Conservation (phyloP, 2,113 vertebrate species). For the Zosterops borbonicus region DNA sequence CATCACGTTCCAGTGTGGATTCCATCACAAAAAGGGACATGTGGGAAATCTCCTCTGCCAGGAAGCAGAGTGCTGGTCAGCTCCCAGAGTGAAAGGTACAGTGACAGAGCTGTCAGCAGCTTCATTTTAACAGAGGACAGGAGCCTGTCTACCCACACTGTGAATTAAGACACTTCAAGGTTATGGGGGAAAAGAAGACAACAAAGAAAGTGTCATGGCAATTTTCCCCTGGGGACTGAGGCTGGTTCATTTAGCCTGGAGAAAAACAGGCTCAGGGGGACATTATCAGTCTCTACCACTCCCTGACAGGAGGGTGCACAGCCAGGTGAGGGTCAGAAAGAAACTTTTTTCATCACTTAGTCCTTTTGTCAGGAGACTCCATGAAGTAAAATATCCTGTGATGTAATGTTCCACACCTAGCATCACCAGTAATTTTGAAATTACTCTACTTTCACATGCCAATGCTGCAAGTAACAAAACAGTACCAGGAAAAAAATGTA, state of each 20-base stretch:
- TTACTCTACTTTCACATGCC: background rate
- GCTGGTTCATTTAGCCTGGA: background rate
- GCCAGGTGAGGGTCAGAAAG: background rate
- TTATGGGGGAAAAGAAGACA: background rate
- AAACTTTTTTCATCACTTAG: background rate
- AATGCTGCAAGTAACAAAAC: background rate
- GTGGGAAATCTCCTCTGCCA: background rate
- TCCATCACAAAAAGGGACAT: background rate
- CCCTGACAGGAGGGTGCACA: background rate
- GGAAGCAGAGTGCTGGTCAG: background rate
- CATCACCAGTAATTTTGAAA: background rate
- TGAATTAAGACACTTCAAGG: background rate
- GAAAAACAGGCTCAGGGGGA: background rate
- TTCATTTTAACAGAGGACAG: background rate
- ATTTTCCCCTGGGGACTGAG: background rate
- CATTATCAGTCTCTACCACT: too few species aligned
- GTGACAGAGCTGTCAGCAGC: background rate
- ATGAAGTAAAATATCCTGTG: background rate
- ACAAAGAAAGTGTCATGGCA: background rate
- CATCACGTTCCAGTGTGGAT: too few species aligned
- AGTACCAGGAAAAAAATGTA: background rate
- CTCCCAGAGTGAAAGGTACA: background rate
- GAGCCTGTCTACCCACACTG: background rate
- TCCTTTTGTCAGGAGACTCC: background rate
- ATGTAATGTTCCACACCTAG: background rate